Base-by-base conservation (phyloP, 2,797 vertebrate genomes). In the Liparis tanakae region DNA sequence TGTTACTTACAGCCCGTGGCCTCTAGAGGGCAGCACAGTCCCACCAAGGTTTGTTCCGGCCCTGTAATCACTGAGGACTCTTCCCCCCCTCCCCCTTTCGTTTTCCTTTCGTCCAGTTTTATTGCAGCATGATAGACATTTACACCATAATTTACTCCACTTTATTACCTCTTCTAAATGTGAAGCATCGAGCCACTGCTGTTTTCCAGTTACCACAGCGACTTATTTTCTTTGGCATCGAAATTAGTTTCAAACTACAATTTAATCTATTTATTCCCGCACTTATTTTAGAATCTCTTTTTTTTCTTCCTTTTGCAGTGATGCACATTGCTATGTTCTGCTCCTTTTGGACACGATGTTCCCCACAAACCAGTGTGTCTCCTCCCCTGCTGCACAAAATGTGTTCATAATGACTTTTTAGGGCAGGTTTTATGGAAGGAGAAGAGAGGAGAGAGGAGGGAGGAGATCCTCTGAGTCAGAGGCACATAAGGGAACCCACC, bases 1-100 rank as follows among this genome's bases (percentile, higher is more conserved):
- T 61, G 59, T 15, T 79, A 56, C 55, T 74, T 44, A 55, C 72
- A 72, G 41, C 8, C 0, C 1, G 7, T 67, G 67, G 63, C 83
- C 90, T 3, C 0, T 50, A 90, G 91, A 61, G 80, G 86, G 87
- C 89, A 84, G 82, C 51, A 18, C 17, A 14, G 8, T 59, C 65
- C 64, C 50, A 80, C 8, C 57, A 46, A n/a, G 48, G 43, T 22
- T 41, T 17, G 6, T 5, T 22, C 6, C 56, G 17, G 20, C 6
- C 46, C 13, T 1, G 10, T 0, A 10, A n/a, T 6, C 39, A 10
- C 6, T 15, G 37, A 22, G 5, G 39, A 71, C 61, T 5, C 5
- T 53, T 51, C 5, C 4, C n/a, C 36, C 25, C 25, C 25, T 3
- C 25, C 25, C 25, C 25, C 25, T 4, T 10, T 41, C 12, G 13